Conservation (phyloP, 2,797 vertebrate species). For the Decapterus maruadsi region DNA sequence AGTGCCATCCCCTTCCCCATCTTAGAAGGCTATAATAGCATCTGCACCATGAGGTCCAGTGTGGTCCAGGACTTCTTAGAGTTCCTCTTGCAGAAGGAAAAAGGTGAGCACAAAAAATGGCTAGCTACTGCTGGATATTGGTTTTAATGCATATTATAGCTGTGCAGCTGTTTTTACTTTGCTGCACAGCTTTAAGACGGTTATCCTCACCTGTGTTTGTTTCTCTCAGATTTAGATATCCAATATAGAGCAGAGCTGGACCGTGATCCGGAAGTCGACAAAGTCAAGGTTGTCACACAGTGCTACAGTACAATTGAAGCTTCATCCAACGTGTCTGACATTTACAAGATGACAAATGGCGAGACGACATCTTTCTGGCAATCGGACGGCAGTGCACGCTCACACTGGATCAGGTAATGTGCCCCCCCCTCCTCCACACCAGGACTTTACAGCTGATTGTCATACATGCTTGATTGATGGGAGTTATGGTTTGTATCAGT, state of each 20-base stretch:
- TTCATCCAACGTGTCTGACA: constrained; percentile 92
- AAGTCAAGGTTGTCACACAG: constrained; percentile 93
- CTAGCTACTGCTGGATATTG: background rate
- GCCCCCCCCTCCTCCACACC: background rate
- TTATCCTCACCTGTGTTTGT: background rate
- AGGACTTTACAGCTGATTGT: background rate
- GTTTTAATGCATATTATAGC: background rate
- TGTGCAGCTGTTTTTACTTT: background rate
- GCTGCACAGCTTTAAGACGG: background rate
- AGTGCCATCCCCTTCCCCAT: constrained; percentile 92
- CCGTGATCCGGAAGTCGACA: constrained; percentile 91
- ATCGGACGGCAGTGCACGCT: constrained; percentile 96
- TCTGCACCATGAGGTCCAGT: constrained; percentile 95
- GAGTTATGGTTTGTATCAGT: background rate
- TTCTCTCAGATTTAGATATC: constrained; percentile 84
- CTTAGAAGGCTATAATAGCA: constrained; percentile 95
- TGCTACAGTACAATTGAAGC: constrained; percentile 95
- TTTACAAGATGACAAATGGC: constrained; percentile 96
- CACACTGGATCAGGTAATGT: constrained; percentile 94
- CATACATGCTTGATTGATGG: background rate
- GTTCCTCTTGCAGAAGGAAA: constrained; percentile 93
- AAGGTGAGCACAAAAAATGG: constrained; percentile 81
- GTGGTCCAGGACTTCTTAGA: constrained; percentile 94
- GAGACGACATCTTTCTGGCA: constrained; percentile 97
- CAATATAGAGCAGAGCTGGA: constrained; percentile 89